These are phyloP conservation scores for Pitta sordida DNA, from an alignment of 2,113 vertebrate species.

Conservation along the genomic window DNA sequence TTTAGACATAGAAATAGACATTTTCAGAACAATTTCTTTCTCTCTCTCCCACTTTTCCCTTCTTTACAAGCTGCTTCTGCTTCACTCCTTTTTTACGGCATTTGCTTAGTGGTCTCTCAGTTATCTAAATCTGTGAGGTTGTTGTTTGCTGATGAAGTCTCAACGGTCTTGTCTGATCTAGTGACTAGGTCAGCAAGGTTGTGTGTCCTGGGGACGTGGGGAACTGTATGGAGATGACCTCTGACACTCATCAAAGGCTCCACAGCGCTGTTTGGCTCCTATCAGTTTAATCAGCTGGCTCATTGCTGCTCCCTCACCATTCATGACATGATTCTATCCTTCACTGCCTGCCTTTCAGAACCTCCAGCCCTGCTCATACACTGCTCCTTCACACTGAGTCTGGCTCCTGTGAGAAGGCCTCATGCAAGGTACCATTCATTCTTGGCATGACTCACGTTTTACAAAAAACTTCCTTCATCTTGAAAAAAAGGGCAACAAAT, in stretches of 20 bases:
- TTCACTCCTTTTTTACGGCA: background rate
- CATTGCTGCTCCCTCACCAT: background rate
- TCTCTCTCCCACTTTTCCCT: background rate
- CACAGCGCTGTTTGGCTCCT: constrained; percentile 4
- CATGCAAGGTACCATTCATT: background rate
- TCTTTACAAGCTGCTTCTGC: background rate
- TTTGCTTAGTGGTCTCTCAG: background rate
- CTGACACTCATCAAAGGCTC: constrained; percentile 60
- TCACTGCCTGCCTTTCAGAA: background rate
- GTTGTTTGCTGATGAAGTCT: constrained; percentile 44
- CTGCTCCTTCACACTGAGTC: background rate
- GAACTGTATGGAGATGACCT: constrained; percentile 54
- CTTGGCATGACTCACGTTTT: background rate
- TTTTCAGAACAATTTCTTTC: background rate
- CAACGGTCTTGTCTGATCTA: constrained; percentile 42
- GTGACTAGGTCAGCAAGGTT: constrained; percentile 40
- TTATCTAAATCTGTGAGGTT: background rate
- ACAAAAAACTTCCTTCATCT: background rate
- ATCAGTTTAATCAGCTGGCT: constrained; percentile 56
- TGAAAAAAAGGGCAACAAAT: background rate
- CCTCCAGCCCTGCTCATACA: background rate
- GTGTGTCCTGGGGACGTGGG: background rate
- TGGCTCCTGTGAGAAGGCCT: background rate
- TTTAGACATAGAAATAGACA: background rate
- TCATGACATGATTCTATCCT: background rate